phyloP scores from a whole-genome alignment of 35 echinoderm and acorn worm genomes.

The Chiridota heheva region DNA sequence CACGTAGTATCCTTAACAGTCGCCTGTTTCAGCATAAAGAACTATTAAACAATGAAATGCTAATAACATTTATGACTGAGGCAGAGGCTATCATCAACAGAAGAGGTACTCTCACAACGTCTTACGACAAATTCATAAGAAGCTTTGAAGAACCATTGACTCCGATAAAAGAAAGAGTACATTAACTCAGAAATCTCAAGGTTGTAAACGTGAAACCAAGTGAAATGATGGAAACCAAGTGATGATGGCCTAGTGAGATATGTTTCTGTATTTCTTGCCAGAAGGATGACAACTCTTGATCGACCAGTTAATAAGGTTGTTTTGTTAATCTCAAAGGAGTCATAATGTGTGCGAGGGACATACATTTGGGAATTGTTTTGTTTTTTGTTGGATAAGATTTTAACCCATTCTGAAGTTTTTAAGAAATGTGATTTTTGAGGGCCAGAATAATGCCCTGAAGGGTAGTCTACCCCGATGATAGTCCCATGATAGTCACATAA shows the following conservation, averaged over 20 bases:
- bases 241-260: background rate
- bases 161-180: slow-evolving; percentile 73
- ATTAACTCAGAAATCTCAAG: slow-evolving; percentile 1
- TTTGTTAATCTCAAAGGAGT: background rate
- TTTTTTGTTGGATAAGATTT: too few species aligned
- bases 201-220: background rate
- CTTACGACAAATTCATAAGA: background rate
- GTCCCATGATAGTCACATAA: too few species aligned
- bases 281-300: background rate
- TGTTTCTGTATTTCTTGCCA: background rate
- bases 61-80: slow-evolving; percentile 61
- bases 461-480: background rate
- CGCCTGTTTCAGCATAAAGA: slow-evolving; percentile 18
- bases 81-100: slow-evolving; percentile 63
- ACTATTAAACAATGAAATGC: slow-evolving; percentile 26
- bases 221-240: background rate
- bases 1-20: slow-evolving; percentile 1
- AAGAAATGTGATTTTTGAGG: background rate
- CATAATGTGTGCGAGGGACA: background rate
- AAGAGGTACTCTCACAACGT: slow-evolving; percentile 41
- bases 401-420: too few species aligned
- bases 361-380: too few species aligned
- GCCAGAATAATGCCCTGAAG: background rate
- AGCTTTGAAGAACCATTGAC: slow-evolving; percentile 64
- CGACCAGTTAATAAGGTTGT: background rate